Evolutionary conservation across 2,888 invertebrate genomes (phyloP).

Genomic region (Allacma fusca): DNA sequence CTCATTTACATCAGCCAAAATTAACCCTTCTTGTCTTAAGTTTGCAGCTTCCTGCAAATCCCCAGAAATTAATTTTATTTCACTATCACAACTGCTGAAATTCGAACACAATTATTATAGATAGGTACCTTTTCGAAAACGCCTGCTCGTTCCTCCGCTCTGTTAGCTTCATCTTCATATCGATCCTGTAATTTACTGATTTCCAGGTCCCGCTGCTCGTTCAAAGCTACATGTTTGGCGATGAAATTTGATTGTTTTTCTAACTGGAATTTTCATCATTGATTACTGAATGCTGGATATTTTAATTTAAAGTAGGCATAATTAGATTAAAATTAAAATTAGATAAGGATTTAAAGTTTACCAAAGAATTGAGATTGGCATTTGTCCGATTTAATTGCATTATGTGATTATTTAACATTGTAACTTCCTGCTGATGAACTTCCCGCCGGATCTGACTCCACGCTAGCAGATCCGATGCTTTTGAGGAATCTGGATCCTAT

Average conservation of each 20-base stretch:
- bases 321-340: no score
- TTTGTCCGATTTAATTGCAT: conserved; percentile 45
- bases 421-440: conserved; percentile 50
- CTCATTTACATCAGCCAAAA: background rate
- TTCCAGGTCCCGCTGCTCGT: conserved; percentile 28
- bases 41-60: background rate
- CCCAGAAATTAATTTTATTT: no score
- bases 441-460: conserved; percentile 50
- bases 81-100: no score
- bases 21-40: background rate
- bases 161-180: conserved; percentile 33
- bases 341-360: conserved; percentile 42
- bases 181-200: conserved; percentile 23
- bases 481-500: no score
- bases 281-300: no score
- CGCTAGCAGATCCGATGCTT: conserved; percentile 36
- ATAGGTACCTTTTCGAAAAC: background rate
- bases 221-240: conserved; percentile 19
- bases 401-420: conserved; percentile 44
- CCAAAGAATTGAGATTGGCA: conserved; percentile 46
- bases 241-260: conserved; percentile 32
- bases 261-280: conserved; percentile 21
- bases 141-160: background rate
- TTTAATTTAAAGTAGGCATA: no score
- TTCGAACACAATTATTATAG: no score